Evolutionary conservation across 2,113 vertebrate genomes (phyloP).

Genomic region (Kryptolebias marmoratus): DNA sequence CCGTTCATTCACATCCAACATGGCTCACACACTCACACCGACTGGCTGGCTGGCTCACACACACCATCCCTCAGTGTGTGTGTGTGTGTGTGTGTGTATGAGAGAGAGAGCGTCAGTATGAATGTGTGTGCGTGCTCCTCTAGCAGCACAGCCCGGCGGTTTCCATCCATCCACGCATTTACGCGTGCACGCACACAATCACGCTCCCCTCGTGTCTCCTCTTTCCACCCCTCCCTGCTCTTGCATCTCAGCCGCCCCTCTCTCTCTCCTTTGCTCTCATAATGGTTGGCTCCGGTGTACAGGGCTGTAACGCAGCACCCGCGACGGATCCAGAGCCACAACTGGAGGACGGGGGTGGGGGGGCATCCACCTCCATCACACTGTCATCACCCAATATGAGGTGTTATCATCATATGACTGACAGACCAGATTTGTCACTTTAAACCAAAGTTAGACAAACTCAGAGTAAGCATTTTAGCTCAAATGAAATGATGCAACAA

Average conservation of each 20-base stretch:
- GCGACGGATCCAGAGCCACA: constrained; percentile 69
- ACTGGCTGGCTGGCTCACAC: constrained; percentile 60
- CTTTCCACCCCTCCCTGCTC: constrained; percentile 72
- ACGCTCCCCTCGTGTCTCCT: constrained; percentile 60
- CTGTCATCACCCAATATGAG: constrained; percentile 37
- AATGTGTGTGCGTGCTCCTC: constrained; percentile 32
- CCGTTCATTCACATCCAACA: constrained; percentile 88
- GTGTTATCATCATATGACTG: constrained; percentile 1
- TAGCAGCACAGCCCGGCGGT: constrained; percentile 77
- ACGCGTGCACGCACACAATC: constrained; percentile 51
- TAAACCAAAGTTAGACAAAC: background rate
- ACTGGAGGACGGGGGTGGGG: constrained; percentile 50
- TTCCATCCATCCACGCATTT: constrained; percentile 56
- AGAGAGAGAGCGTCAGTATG: background rate
- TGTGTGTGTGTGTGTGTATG: constrained; percentile 14
- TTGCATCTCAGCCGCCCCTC: constrained; percentile 35
- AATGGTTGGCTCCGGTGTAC: constrained; percentile 75
- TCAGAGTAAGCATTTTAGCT: background rate
- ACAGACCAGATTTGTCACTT: background rate
- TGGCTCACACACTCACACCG: constrained; percentile 83
- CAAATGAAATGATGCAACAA: background rate
- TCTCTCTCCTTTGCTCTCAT: constrained; percentile 36
- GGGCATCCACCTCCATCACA: constrained; percentile 17
- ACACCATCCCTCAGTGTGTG: constrained; percentile 39
- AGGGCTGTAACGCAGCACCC: constrained; percentile 69